Base-by-base conservation (phyloP, 23 tunicate species). In the Trididemnum clinides region DNA sequence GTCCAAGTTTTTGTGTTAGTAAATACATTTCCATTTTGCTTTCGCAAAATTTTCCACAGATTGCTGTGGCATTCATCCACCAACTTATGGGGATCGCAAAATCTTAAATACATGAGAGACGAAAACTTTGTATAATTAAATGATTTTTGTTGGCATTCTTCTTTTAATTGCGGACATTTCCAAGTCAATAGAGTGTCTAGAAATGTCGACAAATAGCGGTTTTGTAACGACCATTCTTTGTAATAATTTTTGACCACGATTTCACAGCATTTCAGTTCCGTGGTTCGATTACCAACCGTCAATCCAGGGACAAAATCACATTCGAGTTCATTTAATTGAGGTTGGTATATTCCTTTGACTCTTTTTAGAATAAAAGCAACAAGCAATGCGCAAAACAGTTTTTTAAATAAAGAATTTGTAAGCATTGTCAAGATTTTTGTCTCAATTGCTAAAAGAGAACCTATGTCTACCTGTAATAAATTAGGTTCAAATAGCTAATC, bases 81-180 rank as follows among this genome's bases (percentile, higher is more conserved):
- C 6, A 63, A 7, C n/a, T 15, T n/a, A 5, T 63, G 7, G 19
- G 12, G 71, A 63, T 63, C 23, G 71, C 71, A 63, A n/a, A 63
- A 63, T 6, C 71, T 21, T 22, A 5, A 12, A n/a, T 63, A 63
- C 71, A 63, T 18, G n/a, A n/a, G n/a, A n/a, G n/a, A n/a, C n/a
- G n/a, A n/a, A n/a, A n/a, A n/a, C n/a, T n/a, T n/a, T n/a, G 12
- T 63, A 63, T 63, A 63, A 21, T 21, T 25, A 22, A 63, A 63
- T 7, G 71, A 10, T 22, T 15, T 18, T 5, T 63, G 7, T n/a
- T 63, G 22, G 71, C 71, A 63, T 63, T 63, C 71, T 7, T n/a
- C 7, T 63, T 63, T 18, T 18, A n/a, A 63, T n/a, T 63, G 71
- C 12, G 71, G 71, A 63, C 71, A 63, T 7, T 63, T 63, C 71